phyloP scores from a whole-genome alignment of 2,888 invertebrate species.

The Melitaea athalia region DNA sequence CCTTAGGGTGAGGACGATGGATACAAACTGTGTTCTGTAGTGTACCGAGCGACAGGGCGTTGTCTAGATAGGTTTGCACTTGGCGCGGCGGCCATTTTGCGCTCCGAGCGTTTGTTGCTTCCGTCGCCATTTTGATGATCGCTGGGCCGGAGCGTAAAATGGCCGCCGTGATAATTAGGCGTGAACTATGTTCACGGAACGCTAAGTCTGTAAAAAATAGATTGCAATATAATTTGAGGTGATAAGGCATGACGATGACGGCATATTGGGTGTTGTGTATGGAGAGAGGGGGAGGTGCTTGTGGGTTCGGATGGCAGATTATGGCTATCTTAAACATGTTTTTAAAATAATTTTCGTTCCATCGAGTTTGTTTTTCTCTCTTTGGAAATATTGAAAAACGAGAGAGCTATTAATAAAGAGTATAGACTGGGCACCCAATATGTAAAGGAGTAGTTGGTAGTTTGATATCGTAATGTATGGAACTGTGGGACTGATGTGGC shows the following conservation, averaged over 20 bases:
- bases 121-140: conserved; percentile 33
- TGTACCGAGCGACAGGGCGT: conserved; percentile 75
- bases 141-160: conserved; percentile 36
- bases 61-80: conserved; percentile 73
- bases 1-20: conserved; percentile 69
- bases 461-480: conserved; percentile 65
- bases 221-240: conserved; percentile 74
- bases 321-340: conserved; percentile 7
- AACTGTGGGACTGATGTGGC: conserved; percentile 74
- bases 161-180: conserved; percentile 53
- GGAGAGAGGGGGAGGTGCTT: conserved; percentile 49
- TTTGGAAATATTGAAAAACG: conserved; percentile 2
- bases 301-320: conserved; percentile 11
- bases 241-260: conserved; percentile 62
- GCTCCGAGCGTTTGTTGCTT: conserved; percentile 34
- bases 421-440: conserved; percentile 54
- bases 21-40: conserved; percentile 81
- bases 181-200: conserved; percentile 60
- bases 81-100: conserved; percentile 47
- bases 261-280: conserved; percentile 81
- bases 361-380: conserved; percentile 15
- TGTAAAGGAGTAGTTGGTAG: conserved; percentile 60
- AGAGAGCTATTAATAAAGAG: conserved; percentile 8
- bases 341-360: conserved; percentile 17
- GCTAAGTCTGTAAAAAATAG: conserved; percentile 74